Evolutionary conservation across 2,797 vertebrate species (phyloP).

Genomic region (Poecilia picta): DNA sequence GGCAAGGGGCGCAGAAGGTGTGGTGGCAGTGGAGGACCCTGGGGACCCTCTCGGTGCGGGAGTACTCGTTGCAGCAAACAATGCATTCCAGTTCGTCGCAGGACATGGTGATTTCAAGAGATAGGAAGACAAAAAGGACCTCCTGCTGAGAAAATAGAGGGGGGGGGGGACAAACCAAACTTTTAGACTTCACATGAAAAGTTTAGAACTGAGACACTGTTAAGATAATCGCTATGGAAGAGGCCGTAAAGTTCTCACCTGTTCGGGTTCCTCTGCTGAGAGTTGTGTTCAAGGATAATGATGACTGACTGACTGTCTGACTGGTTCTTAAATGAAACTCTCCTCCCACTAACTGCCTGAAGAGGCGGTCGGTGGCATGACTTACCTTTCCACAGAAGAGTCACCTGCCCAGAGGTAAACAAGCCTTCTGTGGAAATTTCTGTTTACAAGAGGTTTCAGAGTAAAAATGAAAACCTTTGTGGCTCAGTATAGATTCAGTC

Average conservation of each 20-base stretch:
- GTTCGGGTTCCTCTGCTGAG: neutral
- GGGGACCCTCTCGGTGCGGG: constrained; percentile 48
- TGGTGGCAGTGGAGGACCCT: constrained; percentile 73
- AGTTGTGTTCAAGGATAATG: neutral
- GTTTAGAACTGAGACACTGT: neutral
- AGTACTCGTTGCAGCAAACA: constrained; percentile 66
- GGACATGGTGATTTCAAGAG: neutral
- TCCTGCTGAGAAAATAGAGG: neutral
- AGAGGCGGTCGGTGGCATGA: neutral
- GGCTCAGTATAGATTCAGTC: neutral
- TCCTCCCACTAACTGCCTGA: neutral
- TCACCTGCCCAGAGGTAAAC: neutral
- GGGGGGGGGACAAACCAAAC: neutral
- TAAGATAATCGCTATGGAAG: neutral
- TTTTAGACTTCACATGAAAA: neutral
- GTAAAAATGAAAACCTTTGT: neutral
- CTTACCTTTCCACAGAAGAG: constrained; percentile 14
- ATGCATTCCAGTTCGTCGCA: constrained; percentile 58
- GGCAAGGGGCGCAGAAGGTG: constrained; percentile 70
- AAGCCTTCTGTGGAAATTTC: neutral
- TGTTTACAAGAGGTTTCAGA: neutral
- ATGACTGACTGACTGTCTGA: neutral
- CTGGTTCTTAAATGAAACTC: neutral
- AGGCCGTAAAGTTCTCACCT: constrained; percentile 28
- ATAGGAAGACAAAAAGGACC: neutral